Conservation (phyloP, 2,113 vertebrate species). For the Guaruba guarouba region DNA sequence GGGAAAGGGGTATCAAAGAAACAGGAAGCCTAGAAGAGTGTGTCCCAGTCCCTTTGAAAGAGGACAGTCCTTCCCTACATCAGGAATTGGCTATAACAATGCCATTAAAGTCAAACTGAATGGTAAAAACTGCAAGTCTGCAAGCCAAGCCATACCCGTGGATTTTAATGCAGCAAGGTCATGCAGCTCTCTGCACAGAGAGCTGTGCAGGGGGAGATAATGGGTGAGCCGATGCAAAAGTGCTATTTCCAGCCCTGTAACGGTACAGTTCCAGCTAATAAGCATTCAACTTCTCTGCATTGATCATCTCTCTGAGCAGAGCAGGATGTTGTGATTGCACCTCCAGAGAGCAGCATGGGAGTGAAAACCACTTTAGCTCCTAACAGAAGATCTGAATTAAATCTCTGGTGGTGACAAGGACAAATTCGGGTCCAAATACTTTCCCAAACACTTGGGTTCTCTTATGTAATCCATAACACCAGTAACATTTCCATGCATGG, state of each 20-base stretch:
- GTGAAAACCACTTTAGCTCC: not conserved
- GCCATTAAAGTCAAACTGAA: not conserved
- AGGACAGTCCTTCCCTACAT: not conserved
- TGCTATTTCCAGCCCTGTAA: not conserved
- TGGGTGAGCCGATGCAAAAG: not conserved
- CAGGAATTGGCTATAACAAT: not conserved
- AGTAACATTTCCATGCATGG: not conserved
- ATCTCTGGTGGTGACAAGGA: not conserved
- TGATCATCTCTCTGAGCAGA: not conserved
- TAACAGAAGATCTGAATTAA: conserved; percentile 6
- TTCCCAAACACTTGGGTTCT: not conserved
- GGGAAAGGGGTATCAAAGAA: not conserved
- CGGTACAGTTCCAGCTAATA: not conserved
- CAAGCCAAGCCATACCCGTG: not conserved
- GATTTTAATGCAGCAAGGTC: not conserved
- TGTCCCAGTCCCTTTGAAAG: not conserved
- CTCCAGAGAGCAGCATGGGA: not conserved
- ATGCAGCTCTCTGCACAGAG: not conserved
- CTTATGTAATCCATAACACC: not conserved
- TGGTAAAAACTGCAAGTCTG: not conserved
- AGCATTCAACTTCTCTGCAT: conserved; percentile 10
- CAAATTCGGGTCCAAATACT: not conserved
- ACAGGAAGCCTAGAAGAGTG: not conserved
- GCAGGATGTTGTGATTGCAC: not conserved
- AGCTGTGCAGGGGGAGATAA: not conserved